Evolutionary conservation across 2,797 vertebrate genomes (phyloP), one percentile per base, ranked within the genome.

Genomic region (Pangasius larnaudii): DNA sequence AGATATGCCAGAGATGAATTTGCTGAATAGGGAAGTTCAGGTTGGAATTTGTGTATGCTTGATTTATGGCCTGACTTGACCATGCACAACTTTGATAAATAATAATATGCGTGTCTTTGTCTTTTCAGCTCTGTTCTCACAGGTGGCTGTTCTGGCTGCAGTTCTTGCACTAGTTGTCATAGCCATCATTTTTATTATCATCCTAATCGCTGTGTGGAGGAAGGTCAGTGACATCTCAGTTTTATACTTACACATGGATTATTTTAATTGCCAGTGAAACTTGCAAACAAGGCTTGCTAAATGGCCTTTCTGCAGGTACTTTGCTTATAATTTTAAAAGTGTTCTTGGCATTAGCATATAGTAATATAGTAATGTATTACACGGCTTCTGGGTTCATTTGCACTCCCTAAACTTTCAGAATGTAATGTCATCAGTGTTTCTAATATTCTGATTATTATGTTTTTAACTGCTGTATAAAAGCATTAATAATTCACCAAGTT

Each of bases 161-260:
- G 97, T 99, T 92, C 91, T 99, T 81, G 97, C 96, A 67, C 91
- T 99, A 89, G 96, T 99, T 86, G 97, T 98, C 85, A 96, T 99
- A 77, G 94, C 96, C 0, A 92, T 99, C 93, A 95, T 98, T 94
- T 98, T 96, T 84, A 95, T 99, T 90, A 97, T 98, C 94, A 97
- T 99, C 93, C 96, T 99, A 89, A 96, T 99, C 0, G 93, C 98
- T 80, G 94, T 99, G 46, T 99, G 98, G 97, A 96, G 97, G 92
- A 99, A 99, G 98, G 99, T 99, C 93, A 90, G 91, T 63, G 33
- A n/a, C 27, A 5, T 87, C 51, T 85, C 36, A 49, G 14, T 13
- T 83, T 67, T 27, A 46, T 82, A 4, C 27, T 36, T 69, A 30
- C 27, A 30, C 14, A 30, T 65, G 0, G 0, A 18, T 42, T 42